Percentiles rank a stretch among this genome's conserved stretches.
phyloP scores from a whole-genome alignment of 2,888 invertebrate genomes.

The Harpagoxenus sublaevis region DNA sequence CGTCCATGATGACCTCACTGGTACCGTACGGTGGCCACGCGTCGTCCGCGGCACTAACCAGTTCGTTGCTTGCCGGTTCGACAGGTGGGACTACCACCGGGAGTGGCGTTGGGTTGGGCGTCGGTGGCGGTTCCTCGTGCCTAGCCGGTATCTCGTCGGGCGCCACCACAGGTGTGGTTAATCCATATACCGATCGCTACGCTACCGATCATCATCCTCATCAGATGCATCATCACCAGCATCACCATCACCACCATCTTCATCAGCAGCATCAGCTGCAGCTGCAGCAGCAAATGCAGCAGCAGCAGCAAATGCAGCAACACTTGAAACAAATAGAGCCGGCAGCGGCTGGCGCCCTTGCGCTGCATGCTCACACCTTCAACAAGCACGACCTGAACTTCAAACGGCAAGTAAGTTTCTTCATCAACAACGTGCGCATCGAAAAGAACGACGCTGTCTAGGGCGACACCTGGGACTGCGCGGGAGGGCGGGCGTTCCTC shows the following conservation, averaged over 20 bases:
- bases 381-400: slow-evolving; percentile 90
- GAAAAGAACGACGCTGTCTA: slow-evolving; percentile 89
- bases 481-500: slow-evolving; percentile 36
- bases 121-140: slow-evolving; percentile 78
- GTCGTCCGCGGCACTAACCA: slow-evolving; percentile 78
- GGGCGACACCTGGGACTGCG: slow-evolving; percentile 66
- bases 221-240: slow-evolving; percentile 78
- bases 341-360: slow-evolving; percentile 83
- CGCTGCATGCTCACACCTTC: slow-evolving; percentile 88
- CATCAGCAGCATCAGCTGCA: slow-evolving; percentile 77
- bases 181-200: slow-evolving; percentile 83
- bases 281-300: slow-evolving; percentile 76
- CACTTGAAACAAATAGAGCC: slow-evolving; percentile 84
- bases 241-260: slow-evolving; percentile 85
- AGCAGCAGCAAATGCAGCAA: slow-evolving; percentile 79
- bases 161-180: slow-evolving; percentile 82
- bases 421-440: slow-evolving; percentile 93
- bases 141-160: slow-evolving; percentile 82
- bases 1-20: slow-evolving; percentile 80
- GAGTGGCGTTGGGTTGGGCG: slow-evolving; percentile 58
- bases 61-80: slow-evolving; percentile 82
- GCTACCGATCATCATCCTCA: slow-evolving; percentile 72
- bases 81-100: slow-evolving; percentile 77
- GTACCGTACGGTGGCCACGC: slow-evolving; percentile 79
- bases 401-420: slow-evolving; percentile 95